Evolutionary conservation across 2,797 vertebrate genomes (phyloP), one percentile per base, ranked within the genome.

Genomic region (Crocodylus rhombifer): DNA sequence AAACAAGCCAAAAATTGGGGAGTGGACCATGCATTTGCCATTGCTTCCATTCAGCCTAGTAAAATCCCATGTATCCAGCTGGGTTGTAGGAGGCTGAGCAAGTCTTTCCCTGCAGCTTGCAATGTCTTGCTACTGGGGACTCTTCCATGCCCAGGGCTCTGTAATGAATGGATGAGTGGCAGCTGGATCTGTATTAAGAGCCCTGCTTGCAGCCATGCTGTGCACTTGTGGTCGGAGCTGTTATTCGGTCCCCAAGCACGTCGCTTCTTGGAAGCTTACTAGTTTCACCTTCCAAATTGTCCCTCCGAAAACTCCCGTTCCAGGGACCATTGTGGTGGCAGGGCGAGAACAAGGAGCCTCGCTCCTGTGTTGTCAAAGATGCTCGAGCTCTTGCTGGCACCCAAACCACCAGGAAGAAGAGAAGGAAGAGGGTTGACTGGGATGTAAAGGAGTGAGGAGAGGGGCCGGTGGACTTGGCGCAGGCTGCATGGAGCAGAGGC

Each of bases 41-140:
- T 11, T 51, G 42, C 57, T 26, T 60, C 23, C 16, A 3, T 55
- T 21, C 42, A 14, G 4, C 62, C 26, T 13, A 33, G 2, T 28
- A 2, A 4, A 62, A 62, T 71, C 61, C 42, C 28, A 1, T 1
- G 6, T 21, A 21, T 1, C 15, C 5, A 4, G 5, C 9, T 2
- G 0, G 26, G 5, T 2, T 33, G 28, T 57, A 55, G 15, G 55
- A 9, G 14, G 6, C 9, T 67, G 18, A 36, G 30, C 18, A 14
- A 21, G 30, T 21, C 36, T 69, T 69, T 20, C 67, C 67, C 67
- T 69, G 33, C 17, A 33, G 5, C 64, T 9, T 51, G 42, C 42
- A 51, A 51, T 51, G 42, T 9, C 42, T 51, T 11, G 42, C 42
- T 51, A 51, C 42, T 51, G 42, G 42, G 42, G 42, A 51, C 42